Percentiles rank a stretch among this genome's conserved stretches.
phyloP scores from a whole-genome alignment of 1,140 invertebrate genomes.

The Drosophila triauraria region DNA sequence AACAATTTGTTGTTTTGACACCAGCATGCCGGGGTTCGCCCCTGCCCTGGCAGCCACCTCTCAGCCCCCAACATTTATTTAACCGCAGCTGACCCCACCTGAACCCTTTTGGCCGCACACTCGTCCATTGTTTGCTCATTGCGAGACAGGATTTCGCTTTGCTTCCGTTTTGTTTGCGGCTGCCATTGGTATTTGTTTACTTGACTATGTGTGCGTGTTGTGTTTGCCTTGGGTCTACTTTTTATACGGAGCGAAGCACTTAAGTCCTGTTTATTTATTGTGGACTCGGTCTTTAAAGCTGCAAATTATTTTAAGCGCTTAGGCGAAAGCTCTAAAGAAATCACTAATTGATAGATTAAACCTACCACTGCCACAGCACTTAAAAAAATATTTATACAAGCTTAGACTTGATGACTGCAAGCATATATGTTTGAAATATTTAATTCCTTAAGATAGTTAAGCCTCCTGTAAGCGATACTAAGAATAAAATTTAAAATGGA shows the following conservation, averaged over 20 bases:
- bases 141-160: constrained; percentile 58
- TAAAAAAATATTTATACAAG: no score
- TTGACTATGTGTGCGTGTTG: constrained; percentile 19
- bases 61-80: constrained; percentile 16
- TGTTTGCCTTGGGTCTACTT: constrained; percentile 54
- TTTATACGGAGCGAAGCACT: constrained; percentile 31
- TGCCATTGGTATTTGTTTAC: constrained; percentile 44
- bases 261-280: constrained; percentile 46
- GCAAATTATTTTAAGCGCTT: constrained; percentile 4
- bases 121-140: constrained; percentile 58
- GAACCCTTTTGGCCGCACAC: constrained; percentile 49
- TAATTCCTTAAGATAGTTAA: not conserved
- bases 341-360: constrained; percentile 24
- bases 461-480: not conserved
- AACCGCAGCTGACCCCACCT: constrained; percentile 58
- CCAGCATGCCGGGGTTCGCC: constrained; percentile 30
- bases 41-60: not conserved
- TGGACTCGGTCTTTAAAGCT: constrained; percentile 24
- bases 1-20: constrained; percentile 68
- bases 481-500: not conserved
- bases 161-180: constrained; percentile 59
- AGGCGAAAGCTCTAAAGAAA: not conserved
- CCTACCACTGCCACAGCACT: not conserved
- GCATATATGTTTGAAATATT: no score
- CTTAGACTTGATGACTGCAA: no score